Evolutionary conservation across 92 coral and sea anemone genomes (phyloP), one percentile per base, ranked within the genome.

Genomic region (Epizoanthus rinbou): DNA sequence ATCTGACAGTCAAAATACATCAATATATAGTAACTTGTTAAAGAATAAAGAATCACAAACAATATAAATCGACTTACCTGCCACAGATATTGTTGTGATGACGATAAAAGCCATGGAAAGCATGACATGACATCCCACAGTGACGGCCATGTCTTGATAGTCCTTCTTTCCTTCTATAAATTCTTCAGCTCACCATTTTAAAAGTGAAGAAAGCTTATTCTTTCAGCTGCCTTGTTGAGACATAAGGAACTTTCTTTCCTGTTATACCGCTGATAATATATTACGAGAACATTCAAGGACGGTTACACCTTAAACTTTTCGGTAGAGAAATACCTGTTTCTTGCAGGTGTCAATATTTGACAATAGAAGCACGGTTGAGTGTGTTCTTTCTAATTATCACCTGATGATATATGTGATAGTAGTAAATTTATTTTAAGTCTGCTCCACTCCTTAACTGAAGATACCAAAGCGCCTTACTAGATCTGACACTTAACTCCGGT

Each of bases 271-370:
- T 65, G 71, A 65, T 28, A 25, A 25, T 33, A 67, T n/a, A 67
- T 31, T 41, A 31, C 2, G 43, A 4, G 43, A 16, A 50, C 50
- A 67, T 67, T 33, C 22, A 67, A 31, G 50, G 17, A 39, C 50
- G 73, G 73, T 33, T 11, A 9, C 17, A 14, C 39, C 73, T 67
- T 28, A 16, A 67, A n/a, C 3, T 45, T 33, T 67, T 67, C 19
- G 73, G n/a, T 16, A 33, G 23, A 2, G 22, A 15, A 3, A 11
- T 14, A 67, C 73, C 73, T 15, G 73, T 67, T 67, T 15, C n/a
- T 10, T 67, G 19, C 73, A 67, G 73, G 73, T 67, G 22, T 67
- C 47, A 67, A 33, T 67, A 15, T 67, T 67, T 67, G 50, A 14
- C 73, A 14, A 28, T 18, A 13, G 21, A 5, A 19, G 8, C 35